Conservation (phyloP, 2,888 invertebrate species). For the Anorthoa munda region DNA sequence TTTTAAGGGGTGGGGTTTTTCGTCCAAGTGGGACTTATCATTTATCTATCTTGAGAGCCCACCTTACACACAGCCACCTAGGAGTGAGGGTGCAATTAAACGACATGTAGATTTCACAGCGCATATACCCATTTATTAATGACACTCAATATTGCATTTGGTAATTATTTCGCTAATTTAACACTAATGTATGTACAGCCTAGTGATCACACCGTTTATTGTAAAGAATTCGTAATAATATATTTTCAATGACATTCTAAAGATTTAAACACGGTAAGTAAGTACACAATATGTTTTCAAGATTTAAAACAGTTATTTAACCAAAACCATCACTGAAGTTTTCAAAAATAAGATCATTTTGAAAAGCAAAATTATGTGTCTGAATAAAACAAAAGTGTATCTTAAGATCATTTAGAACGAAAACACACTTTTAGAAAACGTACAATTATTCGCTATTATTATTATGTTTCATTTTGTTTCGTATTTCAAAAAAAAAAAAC, state of each 20-base stretch:
- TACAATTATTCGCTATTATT: neutral
- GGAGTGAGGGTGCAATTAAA: conserved; percentile 26
- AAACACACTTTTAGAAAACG: neutral
- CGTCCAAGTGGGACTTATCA: too few species aligned
- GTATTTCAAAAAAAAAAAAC: neutral
- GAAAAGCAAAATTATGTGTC: too few species aligned
- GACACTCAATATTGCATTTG: conserved; percentile 78
- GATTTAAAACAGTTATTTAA: neutral
- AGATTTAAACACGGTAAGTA: conserved; percentile 8
- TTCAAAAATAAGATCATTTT: neutral
- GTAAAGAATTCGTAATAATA: neutral
- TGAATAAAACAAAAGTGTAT: too few species aligned
- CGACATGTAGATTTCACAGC: conserved; percentile 39
- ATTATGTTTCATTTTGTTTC: neutral
- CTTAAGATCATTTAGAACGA: neutral
- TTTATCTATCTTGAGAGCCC: neutral
- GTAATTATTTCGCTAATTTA: conserved; percentile 44
- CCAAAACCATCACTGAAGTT: neutral
- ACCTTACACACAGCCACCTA: neutral
- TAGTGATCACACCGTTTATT: conserved; percentile 27
- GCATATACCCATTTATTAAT: conserved; percentile 71
- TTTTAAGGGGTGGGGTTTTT: neutral
- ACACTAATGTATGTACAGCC: conserved; percentile 45
- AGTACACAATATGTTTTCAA: conserved; percentile 13
- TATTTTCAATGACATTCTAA: neutral